Percentiles rank a stretch among this genome's conserved stretches.
These are phyloP conservation scores for Odontocolon sp. DNA, from an alignment of 2,888 invertebrate genomes.

Conservation along the genomic window DNA sequence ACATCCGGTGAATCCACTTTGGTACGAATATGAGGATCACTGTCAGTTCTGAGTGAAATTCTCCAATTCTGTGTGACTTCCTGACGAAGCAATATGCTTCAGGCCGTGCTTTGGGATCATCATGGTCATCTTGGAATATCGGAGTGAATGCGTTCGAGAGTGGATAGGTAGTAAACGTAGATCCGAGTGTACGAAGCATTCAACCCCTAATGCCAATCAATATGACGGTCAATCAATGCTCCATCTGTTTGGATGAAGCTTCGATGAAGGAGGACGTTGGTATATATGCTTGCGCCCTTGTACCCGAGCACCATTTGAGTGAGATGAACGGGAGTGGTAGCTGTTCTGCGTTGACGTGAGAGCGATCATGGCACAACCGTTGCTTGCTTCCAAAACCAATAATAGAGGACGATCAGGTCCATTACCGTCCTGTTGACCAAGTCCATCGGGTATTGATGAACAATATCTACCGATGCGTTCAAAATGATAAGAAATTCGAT, in stretches of 20 bases:
- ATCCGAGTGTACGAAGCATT: constrained; percentile 42
- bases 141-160: not conserved
- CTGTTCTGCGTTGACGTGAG: constrained; percentile 38
- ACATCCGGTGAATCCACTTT: too few relatives aligned
- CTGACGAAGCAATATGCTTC: constrained; percentile 16
- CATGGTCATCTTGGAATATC: constrained; percentile 59
- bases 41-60: too few relatives aligned
- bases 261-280: constrained; percentile 24
- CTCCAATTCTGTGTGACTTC: constrained; percentile 8
- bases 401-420: constrained; percentile 15
- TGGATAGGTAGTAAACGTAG: not conserved
- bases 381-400: constrained; percentile 30
- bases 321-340: constrained; percentile 36
- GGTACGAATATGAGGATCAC: too few relatives aligned
- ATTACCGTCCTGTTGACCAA: constrained; percentile 19
- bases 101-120: constrained; percentile 29
- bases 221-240: constrained; percentile 61
- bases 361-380: constrained; percentile 48
- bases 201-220: constrained; percentile 59
- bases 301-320: constrained; percentile 19
- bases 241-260: constrained; percentile 47
- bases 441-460: not conserved
- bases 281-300: constrained; percentile 24
- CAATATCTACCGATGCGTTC: not conserved
- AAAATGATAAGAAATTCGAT: not conserved